Evolutionary conservation across 2,113 vertebrate genomes (phyloP).

Genomic region (Panthera leo): DNA sequence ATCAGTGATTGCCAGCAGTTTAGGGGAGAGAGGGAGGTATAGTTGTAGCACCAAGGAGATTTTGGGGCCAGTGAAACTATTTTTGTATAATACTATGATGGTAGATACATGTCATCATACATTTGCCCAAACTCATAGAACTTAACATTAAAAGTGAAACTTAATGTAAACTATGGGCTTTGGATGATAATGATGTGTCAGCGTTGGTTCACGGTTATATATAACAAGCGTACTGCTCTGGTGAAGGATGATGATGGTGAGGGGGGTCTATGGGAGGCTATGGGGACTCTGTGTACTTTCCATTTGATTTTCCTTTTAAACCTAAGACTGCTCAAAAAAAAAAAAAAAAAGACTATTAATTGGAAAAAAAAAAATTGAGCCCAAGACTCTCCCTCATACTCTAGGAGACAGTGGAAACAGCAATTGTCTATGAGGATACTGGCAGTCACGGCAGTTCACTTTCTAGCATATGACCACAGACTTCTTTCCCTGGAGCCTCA

Average conservation of each 20-base stretch:
- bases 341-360: background rate
- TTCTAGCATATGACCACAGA: background rate
- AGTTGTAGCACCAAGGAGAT: background rate
- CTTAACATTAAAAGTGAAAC: background rate
- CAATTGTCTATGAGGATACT: background rate
- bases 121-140: conserved; percentile 13
- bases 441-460: background rate
- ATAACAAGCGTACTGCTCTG: background rate
- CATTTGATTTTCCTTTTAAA: background rate
- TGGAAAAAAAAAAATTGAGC: background rate
- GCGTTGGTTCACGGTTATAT: background rate
- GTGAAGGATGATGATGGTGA: background rate
- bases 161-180: background rate
- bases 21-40: background rate
- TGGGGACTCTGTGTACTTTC: background rate
- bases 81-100: background rate
- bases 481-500: background rate
- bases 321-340: background rate
- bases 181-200: background rate
- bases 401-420: background rate
- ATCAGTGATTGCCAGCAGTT: background rate
- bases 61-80: background rate
- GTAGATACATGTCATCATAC: background rate
- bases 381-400: background rate
- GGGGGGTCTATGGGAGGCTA: background rate